These are phyloP conservation scores for Chionodraco myersi DNA, from an alignment of 2,113 vertebrate species.

Conservation along the genomic window DNA sequence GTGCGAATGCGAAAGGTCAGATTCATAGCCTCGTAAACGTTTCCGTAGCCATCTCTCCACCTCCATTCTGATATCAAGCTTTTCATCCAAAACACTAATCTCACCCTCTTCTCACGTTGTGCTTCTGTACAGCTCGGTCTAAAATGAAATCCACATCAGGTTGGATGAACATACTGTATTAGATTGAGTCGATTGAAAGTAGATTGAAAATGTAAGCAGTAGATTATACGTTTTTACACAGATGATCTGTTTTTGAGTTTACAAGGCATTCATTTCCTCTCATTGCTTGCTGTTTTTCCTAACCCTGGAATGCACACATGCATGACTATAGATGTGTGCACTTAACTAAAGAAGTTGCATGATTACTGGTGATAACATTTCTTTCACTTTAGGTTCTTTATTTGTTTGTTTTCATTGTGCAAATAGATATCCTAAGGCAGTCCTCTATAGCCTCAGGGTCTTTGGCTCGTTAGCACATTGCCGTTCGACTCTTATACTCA, in stretches of 20 bases:
- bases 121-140: constrained; percentile 55
- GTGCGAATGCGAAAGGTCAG: constrained; percentile 97
- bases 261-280: constrained; percentile 31
- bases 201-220: not conserved
- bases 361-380: constrained; percentile 61
- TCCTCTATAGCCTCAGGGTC: constrained; percentile 4
- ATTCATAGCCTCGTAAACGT: constrained; percentile 48
- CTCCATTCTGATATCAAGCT: constrained; percentile 52
- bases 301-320: constrained; percentile 69
- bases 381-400: constrained; percentile 49
- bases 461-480: constrained; percentile 37
- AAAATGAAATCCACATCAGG: constrained; percentile 47
- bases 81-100: constrained; percentile 54
- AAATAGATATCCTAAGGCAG: constrained; percentile 18
- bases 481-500: constrained; percentile 13
- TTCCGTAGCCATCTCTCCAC: constrained; percentile 41
- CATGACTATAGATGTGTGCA: constrained; percentile 58
- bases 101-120: constrained; percentile 62
- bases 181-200: constrained; percentile 4
- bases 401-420: constrained; percentile 43
- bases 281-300: constrained; percentile 68
- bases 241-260: constrained; percentile 6
- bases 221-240: constrained; percentile 16
- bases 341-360: constrained; percentile 47
- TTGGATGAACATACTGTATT: constrained; percentile 34